These are phyloP conservation scores for Ceyx cyanopectus DNA, from an alignment of 2,113 vertebrate species.

Conservation along the genomic window DNA sequence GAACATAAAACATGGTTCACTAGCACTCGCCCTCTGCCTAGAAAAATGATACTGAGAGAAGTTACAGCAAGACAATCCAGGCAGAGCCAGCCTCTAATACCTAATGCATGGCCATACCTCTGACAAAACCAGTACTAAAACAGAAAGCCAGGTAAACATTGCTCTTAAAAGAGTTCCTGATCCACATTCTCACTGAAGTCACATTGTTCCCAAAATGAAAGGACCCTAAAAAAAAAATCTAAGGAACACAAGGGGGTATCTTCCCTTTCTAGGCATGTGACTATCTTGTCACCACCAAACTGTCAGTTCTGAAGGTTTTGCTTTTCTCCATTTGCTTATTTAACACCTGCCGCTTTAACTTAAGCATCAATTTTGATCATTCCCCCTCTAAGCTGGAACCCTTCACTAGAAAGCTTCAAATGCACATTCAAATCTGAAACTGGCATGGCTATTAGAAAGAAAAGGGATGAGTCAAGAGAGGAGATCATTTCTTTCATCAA, in stretches of 20 bases:
- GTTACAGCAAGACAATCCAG: neutral
- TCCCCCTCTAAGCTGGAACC: neutral
- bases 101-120: neutral
- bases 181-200: neutral
- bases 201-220: neutral
- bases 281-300: neutral
- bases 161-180: neutral
- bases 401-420: neutral
- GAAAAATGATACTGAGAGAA: neutral
- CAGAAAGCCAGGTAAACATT: neutral
- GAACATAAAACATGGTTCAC: neutral
- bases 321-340: neutral
- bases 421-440: neutral
- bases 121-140: neutral
- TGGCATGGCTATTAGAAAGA: neutral
- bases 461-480: neutral
- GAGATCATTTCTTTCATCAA: neutral
- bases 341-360: neutral
- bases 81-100: neutral
- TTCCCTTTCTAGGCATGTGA: neutral
- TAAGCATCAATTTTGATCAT: neutral
- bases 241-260: neutral
- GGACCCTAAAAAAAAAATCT: neutral
- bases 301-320: neutral
- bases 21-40: neutral